Percentiles rank a stretch among this genome's conserved stretches.
phyloP scores from a whole-genome alignment of 2,797 vertebrate genomes.

The Mus caroli region DNA sequence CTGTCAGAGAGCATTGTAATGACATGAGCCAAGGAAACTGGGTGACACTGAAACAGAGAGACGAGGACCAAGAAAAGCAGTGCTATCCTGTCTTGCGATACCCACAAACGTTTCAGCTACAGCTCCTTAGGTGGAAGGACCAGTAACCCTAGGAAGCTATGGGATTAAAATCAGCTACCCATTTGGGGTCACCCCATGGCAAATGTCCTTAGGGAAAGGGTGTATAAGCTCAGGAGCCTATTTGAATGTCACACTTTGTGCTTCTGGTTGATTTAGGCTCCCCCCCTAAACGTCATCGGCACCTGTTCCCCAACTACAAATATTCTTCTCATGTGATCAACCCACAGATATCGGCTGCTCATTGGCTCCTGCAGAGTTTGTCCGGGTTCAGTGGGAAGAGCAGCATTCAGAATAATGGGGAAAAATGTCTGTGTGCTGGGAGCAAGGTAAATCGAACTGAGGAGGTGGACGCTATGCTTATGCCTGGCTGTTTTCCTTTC shows the following conservation, averaged over 20 bases:
- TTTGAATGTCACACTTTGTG: neutral
- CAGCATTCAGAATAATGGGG: neutral
- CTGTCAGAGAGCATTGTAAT: neutral
- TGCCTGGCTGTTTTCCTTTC: neutral
- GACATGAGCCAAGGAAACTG: neutral
- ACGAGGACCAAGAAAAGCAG: neutral
- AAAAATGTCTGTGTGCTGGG: rapidly evolving
- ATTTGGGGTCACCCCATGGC: neutral
- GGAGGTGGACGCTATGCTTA: too few relatives aligned
- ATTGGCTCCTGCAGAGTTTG: neutral
- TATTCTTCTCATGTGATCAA: neutral
- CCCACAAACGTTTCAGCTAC: neutral
- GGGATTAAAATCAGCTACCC: neutral
- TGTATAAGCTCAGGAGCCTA: neutral
- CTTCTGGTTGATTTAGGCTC: neutral
- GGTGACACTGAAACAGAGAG: neutral
- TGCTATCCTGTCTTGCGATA: neutral
- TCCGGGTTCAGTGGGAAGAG: too few relatives aligned
- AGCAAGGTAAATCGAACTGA: neutral
- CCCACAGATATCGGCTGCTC: neutral
- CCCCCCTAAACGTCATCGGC: neutral
- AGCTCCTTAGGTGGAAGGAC: neutral
- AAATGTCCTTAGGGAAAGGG: neutral
- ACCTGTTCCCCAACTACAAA: neutral
- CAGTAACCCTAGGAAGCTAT: neutral